These are phyloP conservation scores for Tachysurus fulvidraco DNA, from an alignment of 2,113 vertebrate genomes.

Conservation along the genomic window DNA sequence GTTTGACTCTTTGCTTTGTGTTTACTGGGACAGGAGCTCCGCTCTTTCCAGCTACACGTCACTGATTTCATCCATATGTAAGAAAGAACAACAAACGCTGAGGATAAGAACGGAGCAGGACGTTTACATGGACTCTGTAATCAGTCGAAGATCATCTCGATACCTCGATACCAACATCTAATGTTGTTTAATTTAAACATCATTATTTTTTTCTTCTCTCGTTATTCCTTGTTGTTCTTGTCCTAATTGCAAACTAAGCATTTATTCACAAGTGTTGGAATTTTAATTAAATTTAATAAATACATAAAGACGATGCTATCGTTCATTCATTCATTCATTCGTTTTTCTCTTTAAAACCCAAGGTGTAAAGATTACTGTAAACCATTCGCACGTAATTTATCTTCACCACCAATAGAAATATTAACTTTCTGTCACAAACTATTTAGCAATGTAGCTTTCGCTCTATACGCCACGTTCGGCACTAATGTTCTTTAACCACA, in stretches of 20 bases:
- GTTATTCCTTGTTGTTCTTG: no score
- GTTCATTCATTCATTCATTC: background rate
- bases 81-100: background rate
- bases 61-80: slow-evolving; percentile 7
- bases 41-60: background rate
- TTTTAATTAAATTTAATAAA: background rate
- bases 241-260: no score
- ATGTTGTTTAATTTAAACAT: no score
- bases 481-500: no score
- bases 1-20: slow-evolving; percentile 9
- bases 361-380: no score
- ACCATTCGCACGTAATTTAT: no score
- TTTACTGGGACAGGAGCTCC: slow-evolving; percentile 6
- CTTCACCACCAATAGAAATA: no score
- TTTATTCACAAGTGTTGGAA: background rate
- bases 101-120: background rate
- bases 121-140: background rate
- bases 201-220: background rate
- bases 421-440: no score
- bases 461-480: no score
- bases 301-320: background rate
- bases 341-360: background rate
- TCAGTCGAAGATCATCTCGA: background rate
- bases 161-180: background rate
- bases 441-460: no score